Conservation (phyloP, 1,140 invertebrate species). For the Penaeus chinensis region DNA sequence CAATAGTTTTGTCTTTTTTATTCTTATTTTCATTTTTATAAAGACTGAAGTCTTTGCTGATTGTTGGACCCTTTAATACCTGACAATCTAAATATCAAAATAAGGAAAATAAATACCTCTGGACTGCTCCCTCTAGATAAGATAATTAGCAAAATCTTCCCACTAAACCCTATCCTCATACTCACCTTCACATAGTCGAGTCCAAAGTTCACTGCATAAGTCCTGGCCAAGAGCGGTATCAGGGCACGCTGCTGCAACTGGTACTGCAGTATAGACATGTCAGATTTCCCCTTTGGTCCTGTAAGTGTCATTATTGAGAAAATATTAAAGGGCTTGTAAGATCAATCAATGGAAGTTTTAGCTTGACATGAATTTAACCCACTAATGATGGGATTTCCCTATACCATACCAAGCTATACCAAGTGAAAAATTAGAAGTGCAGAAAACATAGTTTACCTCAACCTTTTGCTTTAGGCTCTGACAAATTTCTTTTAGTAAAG, state of each 20-base stretch:
- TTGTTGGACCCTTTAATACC: too few relatives aligned
- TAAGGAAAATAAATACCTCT: too few relatives aligned
- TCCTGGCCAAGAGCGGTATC: slow-evolving; percentile 67
- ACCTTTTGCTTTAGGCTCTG: too few relatives aligned
- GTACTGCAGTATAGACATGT: slow-evolving; percentile 67
- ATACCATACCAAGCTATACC: too few relatives aligned
- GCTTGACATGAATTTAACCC: too few relatives aligned
- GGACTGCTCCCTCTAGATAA: neutral
- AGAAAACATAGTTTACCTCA: too few relatives aligned
- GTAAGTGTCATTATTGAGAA: neutral
- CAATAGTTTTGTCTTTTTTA: neutral
- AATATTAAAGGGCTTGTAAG: neutral
- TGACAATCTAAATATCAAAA: too few relatives aligned
- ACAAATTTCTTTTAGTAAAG: too few relatives aligned
- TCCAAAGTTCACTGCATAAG: slow-evolving; percentile 67
- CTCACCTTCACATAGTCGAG: slow-evolving; percentile 67
- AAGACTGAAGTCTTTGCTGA: too few relatives aligned
- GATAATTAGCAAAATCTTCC: neutral
- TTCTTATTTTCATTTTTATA: neutral
- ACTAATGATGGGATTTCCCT: too few relatives aligned
- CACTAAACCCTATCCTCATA: neutral
- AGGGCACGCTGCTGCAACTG: slow-evolving; percentile 68
- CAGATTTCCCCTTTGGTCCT: slow-evolving; percentile 67
- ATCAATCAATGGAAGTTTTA: too few relatives aligned
- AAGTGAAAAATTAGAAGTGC: too few relatives aligned